phyloP scores from a whole-genome alignment of 2,113 vertebrate species.

The Hepsetus odoe region DNA sequence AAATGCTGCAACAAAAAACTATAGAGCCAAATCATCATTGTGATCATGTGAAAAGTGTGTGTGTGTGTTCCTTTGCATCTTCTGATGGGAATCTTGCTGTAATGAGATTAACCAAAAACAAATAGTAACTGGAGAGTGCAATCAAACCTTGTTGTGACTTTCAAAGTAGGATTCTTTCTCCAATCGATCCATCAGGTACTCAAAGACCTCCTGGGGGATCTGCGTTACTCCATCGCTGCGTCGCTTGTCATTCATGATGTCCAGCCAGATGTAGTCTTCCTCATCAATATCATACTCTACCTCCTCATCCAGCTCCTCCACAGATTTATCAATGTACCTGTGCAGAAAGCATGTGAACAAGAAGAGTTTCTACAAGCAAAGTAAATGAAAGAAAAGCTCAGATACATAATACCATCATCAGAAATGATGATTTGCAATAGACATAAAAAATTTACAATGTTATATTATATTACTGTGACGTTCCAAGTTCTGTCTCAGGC shows the following conservation, averaged over 20 bases:
- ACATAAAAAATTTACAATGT: too few species aligned
- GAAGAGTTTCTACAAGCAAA: too few species aligned
- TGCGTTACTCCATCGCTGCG: conserved; percentile 89
- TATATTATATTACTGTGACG: too few species aligned
- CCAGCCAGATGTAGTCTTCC: conserved; percentile 98
- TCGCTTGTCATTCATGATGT: conserved; percentile 97
- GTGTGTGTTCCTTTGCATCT: background rate
- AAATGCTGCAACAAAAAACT: background rate
- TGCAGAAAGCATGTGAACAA: background rate
- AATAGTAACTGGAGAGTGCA: background rate
- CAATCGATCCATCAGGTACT: conserved; percentile 96
- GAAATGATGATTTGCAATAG: too few species aligned
- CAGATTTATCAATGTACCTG: conserved; percentile 98
- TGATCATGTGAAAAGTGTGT: too few species aligned
- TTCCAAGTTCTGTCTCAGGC: too few species aligned
- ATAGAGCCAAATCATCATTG: too few species aligned
- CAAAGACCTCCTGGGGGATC: conserved; percentile 96
- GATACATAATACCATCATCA: too few species aligned
- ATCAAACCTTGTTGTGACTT: conserved; percentile 92
- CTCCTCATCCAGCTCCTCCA: conserved; percentile 96
- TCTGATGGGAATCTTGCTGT: background rate
- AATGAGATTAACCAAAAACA: background rate
- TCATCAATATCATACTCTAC: conserved; percentile 99
- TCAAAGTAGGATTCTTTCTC: conserved; percentile 99
- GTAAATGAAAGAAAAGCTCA: too few species aligned